Evolutionary conservation across 2,888 invertebrate species (phyloP).

Genomic region (Drosophila lutescens): DNA sequence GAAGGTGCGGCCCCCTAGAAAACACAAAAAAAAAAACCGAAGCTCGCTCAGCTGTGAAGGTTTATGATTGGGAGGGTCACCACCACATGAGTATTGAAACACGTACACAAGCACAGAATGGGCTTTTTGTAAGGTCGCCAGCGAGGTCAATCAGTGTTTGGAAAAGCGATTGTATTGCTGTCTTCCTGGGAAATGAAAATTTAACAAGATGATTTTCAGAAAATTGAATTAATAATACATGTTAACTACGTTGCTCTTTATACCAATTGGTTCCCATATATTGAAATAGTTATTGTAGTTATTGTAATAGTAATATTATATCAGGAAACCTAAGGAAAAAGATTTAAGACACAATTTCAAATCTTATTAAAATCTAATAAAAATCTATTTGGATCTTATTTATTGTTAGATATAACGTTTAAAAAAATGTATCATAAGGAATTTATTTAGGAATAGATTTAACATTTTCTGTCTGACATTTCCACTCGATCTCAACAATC

Average conservation of each 20-base stretch:
- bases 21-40: constrained; percentile 1
- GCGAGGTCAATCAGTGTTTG: constrained; percentile 67
- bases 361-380: too few species aligned
- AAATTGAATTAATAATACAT: not conserved
- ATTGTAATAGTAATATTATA: too few species aligned
- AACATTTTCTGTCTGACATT: not conserved
- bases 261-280: too few species aligned
- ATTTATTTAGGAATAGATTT: not conserved
- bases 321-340: too few species aligned
- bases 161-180: constrained; percentile 45
- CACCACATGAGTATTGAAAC: constrained; percentile 17
- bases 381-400: too few species aligned
- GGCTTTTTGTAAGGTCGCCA: constrained; percentile 69
- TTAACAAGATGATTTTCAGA: not conserved
- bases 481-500: constrained; percentile 2
- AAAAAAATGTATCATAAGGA: too few species aligned
- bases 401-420: too few species aligned
- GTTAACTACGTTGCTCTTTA: too few species aligned
- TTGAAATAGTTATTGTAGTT: too few species aligned
- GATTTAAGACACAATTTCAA: too few species aligned
- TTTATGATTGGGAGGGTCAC: constrained; percentile 43
- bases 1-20: constrained; percentile 46
- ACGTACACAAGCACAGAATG: constrained; percentile 22
- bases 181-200: constrained; percentile 19
- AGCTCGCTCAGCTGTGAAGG: constrained; percentile 47